Conservation (phyloP, 2,113 vertebrate species). For the Peromyscus maniculatus region DNA sequence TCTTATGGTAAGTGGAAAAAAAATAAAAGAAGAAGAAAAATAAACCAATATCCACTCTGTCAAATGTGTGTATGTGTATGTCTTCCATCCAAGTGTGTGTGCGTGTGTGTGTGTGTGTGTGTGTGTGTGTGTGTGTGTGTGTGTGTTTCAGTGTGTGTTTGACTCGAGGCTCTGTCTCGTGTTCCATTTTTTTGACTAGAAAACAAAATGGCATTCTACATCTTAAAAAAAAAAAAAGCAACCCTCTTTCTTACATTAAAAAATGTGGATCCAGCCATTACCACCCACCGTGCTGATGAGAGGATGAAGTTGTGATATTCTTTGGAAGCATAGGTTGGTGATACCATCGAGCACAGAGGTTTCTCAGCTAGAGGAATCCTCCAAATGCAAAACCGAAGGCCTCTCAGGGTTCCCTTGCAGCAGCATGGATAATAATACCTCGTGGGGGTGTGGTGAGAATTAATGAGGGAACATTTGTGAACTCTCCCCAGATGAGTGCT, state of each 20-base stretch:
- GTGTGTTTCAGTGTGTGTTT: accelerated
- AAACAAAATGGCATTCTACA: neutral
- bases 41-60: neutral
- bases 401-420: slow-evolving; percentile 24
- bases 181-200: slow-evolving; percentile 2
- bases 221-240: neutral
- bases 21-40: neutral
- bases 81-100: neutral
- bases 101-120: neutral
- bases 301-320: slow-evolving; percentile 68
- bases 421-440: slow-evolving; percentile 49
- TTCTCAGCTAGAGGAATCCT: slow-evolving; percentile 1
- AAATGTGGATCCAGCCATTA: slow-evolving; percentile 54
- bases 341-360: neutral
- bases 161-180: neutral
- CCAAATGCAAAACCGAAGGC: slow-evolving; percentile 49
- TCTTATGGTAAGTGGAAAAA: neutral
- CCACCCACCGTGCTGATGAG: slow-evolving; percentile 42
- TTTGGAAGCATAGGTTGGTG: slow-evolving; percentile 60
- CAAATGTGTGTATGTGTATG: neutral
- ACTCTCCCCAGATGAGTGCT: slow-evolving; percentile 48
- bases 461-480: slow-evolving; percentile 69
- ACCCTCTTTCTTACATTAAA: slow-evolving; percentile 40
- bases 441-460: slow-evolving; percentile 62
- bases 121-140: neutral